These are phyloP conservation scores for Neotoxoptera formosana DNA, from an alignment of 1,140 invertebrate genomes.

Conservation along the genomic window DNA sequence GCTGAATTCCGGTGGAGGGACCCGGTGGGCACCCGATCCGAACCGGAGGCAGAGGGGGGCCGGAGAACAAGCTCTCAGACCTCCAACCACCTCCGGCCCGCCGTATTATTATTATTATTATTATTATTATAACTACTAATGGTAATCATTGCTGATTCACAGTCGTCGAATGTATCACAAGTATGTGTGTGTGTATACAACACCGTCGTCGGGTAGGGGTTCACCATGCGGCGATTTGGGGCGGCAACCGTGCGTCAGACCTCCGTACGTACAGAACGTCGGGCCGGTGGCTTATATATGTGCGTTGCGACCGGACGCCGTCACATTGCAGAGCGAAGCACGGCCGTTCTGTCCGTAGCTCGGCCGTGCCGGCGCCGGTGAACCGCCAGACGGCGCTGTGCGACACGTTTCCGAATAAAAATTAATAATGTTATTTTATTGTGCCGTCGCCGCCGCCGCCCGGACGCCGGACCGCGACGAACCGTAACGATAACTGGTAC, in stretches of 20 bases:
- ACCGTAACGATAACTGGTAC: no score
- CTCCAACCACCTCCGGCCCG: no score
- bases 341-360: neutral
- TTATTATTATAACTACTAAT: no score
- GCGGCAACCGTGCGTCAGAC: neutral
- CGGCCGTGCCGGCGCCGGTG: accelerated
- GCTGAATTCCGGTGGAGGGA: no score
- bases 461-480: no score
- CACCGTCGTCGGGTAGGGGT: neutral
- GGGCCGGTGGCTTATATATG: neutral
- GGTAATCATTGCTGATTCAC: neutral
- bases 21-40: no score
- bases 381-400: neutral
- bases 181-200: no score
- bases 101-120: no score
- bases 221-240: neutral
- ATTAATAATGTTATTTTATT: no score
- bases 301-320: accelerated
- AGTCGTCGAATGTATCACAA: neutral
- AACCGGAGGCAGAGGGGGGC: no score
- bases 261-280: neutral
- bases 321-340: neutral
- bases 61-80: no score
- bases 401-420: neutral
- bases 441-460: no score